These are phyloP conservation scores for Pseudococcus longispinus DNA, from an alignment of 2,888 invertebrate species.

Conservation along the genomic window DNA sequence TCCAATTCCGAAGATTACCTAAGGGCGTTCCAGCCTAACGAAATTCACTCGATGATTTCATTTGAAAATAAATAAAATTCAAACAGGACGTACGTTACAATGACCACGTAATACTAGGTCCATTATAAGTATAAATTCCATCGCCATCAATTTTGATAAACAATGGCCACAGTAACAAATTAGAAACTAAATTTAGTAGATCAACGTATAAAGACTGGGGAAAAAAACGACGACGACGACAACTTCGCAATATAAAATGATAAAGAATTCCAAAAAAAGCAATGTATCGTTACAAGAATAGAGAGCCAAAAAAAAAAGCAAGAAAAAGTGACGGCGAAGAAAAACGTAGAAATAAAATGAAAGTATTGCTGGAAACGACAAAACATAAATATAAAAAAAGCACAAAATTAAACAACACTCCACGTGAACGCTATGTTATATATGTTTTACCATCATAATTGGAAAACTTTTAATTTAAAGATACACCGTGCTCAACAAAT, in stretches of 20 bases:
- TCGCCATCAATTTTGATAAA: not conserved
- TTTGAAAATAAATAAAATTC: no score
- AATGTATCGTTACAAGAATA: conserved; percentile 23
- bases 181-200: not conserved
- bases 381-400: conserved; percentile 39
- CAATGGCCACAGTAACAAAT: not conserved
- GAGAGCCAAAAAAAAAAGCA: conserved; percentile 19
- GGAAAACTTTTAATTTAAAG: conserved; percentile 51
- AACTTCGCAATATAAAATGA: conserved; percentile 6
- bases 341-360: conserved; percentile 9
- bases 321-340: conserved; percentile 5
- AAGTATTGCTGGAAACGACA: conserved; percentile 21
- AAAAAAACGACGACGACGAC: not conserved
- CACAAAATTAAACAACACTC: conserved; percentile 36
- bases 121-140: not conserved
- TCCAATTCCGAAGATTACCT: no score
- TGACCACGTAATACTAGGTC: not conserved
- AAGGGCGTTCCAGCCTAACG: no score
- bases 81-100: no score
- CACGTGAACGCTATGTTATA: conserved; percentile 49
- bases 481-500: not conserved
- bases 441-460: conserved; percentile 45
- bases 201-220: not conserved
- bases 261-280: conserved; percentile 29
- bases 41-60: no score